A percentile compares a stretch with the other conserved stretches of the same genome.
Conservation (phyloP, 2,797 vertebrate species). For the Coilia nasus region DNA sequence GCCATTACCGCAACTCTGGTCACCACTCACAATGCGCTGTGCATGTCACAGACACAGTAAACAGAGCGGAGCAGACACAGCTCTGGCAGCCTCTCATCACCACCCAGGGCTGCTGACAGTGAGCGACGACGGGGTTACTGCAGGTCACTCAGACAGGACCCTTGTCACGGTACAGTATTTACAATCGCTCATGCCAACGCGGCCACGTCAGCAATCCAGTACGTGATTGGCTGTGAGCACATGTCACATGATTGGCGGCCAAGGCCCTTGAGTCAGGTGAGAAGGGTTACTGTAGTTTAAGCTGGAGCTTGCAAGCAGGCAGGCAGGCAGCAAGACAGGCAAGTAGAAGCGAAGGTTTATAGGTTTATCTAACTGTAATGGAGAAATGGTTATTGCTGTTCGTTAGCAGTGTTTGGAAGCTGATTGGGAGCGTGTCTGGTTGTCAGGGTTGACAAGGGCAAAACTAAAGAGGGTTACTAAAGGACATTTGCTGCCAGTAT, state of each 20-base stretch:
- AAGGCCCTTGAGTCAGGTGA: neutral
- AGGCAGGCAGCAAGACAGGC: neutral
- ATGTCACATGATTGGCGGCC: neutral
- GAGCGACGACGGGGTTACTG: constrained; percentile 39
- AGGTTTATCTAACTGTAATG: constrained; percentile 23
- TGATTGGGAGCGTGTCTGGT: neutral
- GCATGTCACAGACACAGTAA: neutral
- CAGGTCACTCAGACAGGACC: neutral
- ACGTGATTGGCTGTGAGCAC: neutral
- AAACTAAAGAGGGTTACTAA: neutral
- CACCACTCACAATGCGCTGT: neutral
- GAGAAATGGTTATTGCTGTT: constrained; percentile 3
- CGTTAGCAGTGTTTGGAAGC: constrained; percentile 5
- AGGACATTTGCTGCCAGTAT: neutral
- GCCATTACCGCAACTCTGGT: no score
- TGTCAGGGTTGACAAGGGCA: neutral
- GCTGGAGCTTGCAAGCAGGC: no score
- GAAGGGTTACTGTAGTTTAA: constrained; percentile 54
- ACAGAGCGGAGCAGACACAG: neutral
- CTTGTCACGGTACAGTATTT: neutral
- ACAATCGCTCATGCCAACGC: neutral
- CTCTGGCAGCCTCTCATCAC: neutral
- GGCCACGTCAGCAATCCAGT: neutral
- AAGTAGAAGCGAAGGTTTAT: no score
- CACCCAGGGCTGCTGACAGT: neutral